phyloP scores from a whole-genome alignment of 2,797 vertebrate species.

The Pagetopsis macropterus region DNA sequence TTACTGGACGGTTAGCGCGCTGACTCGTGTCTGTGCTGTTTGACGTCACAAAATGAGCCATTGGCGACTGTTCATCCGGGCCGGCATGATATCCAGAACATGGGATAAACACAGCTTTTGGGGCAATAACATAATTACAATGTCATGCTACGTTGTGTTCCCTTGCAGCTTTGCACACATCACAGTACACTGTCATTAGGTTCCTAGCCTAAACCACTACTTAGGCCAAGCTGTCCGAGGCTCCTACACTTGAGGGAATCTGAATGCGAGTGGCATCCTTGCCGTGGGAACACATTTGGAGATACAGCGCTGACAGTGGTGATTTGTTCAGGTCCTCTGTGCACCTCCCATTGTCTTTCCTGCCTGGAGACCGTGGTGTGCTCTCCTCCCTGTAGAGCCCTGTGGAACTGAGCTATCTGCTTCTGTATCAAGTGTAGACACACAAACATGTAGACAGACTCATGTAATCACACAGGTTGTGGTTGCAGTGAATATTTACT shows the following conservation, averaged over 20 bases:
- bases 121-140: conserved; percentile 24
- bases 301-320: conserved; percentile 43
- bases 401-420: conserved; percentile 36
- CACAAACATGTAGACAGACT: not conserved
- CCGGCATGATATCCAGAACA: conserved; percentile 12
- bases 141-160: conserved; percentile 42
- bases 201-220: conserved; percentile 22
- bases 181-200: conserved; percentile 19
- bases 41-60: conserved; percentile 16
- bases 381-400: conserved; percentile 48
- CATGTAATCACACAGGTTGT: conserved; percentile 2
- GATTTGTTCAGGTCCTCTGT: conserved; percentile 37
- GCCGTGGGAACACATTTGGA: conserved; percentile 30
- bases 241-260: conserved; percentile 44
- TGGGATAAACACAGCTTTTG: conserved; percentile 26
- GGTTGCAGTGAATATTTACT: conserved; percentile 26
- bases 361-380: conserved; percentile 49
- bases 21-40: conserved; percentile 22
- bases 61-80: conserved; percentile 6
- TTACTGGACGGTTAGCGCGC: conserved; percentile 26
- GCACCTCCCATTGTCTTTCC: conserved; percentile 38
- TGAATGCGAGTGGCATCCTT: conserved; percentile 20
- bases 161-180: conserved; percentile 32
- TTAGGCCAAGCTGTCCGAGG: conserved; percentile 16
- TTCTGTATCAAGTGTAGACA: conserved; percentile 19